Base-by-base conservation (phyloP, 2,113 vertebrate species). In the Syrmaticus mikado region DNA sequence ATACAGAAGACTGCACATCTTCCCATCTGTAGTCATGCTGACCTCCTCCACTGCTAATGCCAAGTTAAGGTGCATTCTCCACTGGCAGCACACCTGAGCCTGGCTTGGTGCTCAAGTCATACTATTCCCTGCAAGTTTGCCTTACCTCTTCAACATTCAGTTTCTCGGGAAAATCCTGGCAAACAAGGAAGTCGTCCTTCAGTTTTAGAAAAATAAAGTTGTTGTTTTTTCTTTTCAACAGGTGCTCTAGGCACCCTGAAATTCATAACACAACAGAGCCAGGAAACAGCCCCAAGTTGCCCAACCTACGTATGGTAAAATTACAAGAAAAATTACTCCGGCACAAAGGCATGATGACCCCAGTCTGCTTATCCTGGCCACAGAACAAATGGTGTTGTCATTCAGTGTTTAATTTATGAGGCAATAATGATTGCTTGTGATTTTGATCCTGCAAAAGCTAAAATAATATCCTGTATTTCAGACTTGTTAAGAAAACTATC, bases 261-360 rank as follows among this genome's bases (percentile, higher is more conserved):
- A 96, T 86, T 46, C 12, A 24, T 15, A 92, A 65, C 62, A 60
- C 7, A 28, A 78, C 74, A 87, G 93, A 87, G 92, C 48, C 90
- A 92, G 91, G 86, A 93, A 95, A 94, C 71, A 90, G 38, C 61
- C 77, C 93, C 55, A 84, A 52, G 48, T 87, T 95, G 88, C 90
- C 78, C 87, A 96, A 82, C 66, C 64, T 94, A 45, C 76, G 86
- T 92, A 93, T 48, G 61, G 70, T 94, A 96, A 97, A 97, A 96
- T 89, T 79, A 96, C 86, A 94, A 94, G 92, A 94, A 96, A 92
- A 94, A 95, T 95, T 82, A 93, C 90, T 90, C 62, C 1, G n/a
- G 82, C 68, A 81, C 87, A 81, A 58, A 97, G 95, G 97, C 97
- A 78, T 97, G 93, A 97, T 83, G 95, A 98, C 97, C 95, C 96